phyloP scores from a whole-genome alignment of 2,797 vertebrate species.

The Clarias platycephalus region DNA sequence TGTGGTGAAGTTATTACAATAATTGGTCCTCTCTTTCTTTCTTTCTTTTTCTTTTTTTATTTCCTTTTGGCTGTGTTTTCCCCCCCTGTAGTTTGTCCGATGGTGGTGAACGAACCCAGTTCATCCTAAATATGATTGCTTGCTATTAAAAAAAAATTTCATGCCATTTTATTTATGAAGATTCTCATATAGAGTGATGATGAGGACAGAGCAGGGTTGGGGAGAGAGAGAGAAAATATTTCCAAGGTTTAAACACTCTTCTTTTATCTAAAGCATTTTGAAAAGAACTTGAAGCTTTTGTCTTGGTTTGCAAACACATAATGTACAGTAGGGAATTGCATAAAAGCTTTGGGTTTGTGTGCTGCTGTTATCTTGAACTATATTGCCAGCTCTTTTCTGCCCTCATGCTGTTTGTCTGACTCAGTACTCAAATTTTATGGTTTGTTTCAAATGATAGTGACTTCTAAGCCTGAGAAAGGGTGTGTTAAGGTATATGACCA shows the following conservation, averaged over 20 bases:
- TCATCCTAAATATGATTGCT: not conserved
- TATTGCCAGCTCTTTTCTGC: not conserved
- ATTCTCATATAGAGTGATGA: not conserved
- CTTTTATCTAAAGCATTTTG: slow-evolving; percentile 15
- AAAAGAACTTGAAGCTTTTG: not conserved
- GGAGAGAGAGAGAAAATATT: slow-evolving; percentile 12
- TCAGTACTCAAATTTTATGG: not conserved
- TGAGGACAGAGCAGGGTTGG: not conserved
- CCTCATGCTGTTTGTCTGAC: not conserved
- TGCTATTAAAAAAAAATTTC: not conserved
- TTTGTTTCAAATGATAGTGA: slow-evolving; percentile 4
- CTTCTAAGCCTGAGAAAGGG: not conserved
- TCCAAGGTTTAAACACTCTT: not conserved
- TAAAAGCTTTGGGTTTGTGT: slow-evolving; percentile 19
- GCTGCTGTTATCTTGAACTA: not conserved
- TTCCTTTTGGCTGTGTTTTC: not conserved
- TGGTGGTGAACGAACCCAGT: not conserved
- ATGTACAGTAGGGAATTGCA: slow-evolving; percentile 2
- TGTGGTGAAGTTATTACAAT: slow-evolving; percentile 29
- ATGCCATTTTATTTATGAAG: not conserved
- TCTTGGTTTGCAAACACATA: not conserved
- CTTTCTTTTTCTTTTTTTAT: no score
- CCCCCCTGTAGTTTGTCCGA: not conserved
- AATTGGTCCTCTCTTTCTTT: not conserved
- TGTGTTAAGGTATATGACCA: not conserved